phyloP scores from a whole-genome alignment of 2,797 vertebrate species.

The Neosalanx taihuensis region DNA sequence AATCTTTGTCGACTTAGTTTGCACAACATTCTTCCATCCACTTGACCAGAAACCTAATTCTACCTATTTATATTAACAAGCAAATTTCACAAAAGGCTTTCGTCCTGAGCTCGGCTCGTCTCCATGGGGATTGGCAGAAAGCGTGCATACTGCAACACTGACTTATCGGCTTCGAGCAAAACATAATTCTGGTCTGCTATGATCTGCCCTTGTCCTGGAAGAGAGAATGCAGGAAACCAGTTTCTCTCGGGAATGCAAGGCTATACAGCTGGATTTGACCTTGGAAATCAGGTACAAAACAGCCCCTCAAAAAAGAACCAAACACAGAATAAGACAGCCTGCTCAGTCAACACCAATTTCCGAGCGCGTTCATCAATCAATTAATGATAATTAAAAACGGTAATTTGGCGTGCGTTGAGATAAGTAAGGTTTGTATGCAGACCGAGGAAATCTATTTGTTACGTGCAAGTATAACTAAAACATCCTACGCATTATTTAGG shows the following conservation, averaged over 20 bases:
- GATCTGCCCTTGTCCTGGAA: no score
- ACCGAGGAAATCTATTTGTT: not conserved
- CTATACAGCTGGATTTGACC: constrained; percentile 36
- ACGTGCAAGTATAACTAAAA: not conserved
- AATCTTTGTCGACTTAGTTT: not conserved
- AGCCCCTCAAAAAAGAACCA: not conserved
- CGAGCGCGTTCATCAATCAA: not conserved
- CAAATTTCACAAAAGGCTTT: not conserved
- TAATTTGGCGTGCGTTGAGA: no score
- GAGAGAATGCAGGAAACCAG: no score
- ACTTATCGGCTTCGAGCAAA: constrained; percentile 18
- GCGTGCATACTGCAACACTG: constrained; percentile 19
- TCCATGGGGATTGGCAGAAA: not conserved
- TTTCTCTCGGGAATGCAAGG: constrained; percentile 56
- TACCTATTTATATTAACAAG: not conserved
- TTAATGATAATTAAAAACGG: not conserved
- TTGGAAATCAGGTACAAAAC: constrained; percentile 23
- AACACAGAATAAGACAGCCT: not conserved
- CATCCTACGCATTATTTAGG: not conserved
- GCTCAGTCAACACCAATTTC: not conserved
- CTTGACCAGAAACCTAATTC: not conserved
- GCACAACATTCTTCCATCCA: not conserved
- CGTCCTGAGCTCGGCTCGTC: not conserved
- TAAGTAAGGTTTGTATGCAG: no score
- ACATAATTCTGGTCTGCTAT: constrained; percentile 14